Evolutionary conservation across 1,140 invertebrate species (phyloP).

Genomic region (Halictus rubicundus): DNA sequence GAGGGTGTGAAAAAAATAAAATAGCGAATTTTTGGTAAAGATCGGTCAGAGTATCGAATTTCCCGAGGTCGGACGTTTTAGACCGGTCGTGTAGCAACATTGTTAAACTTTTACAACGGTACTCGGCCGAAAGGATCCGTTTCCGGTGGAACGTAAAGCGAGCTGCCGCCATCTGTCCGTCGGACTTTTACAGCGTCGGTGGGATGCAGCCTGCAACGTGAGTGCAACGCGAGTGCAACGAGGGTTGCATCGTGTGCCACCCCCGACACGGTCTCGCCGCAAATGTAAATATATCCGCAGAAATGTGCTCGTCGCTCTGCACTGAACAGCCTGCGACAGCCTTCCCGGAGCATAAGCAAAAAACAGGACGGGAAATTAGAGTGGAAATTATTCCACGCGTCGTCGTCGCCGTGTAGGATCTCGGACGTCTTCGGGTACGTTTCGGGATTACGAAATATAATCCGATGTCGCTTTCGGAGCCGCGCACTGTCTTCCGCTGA

Average conservation of each 20-base stretch:
- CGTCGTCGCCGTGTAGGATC: background rate
- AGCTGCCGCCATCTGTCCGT: background rate
- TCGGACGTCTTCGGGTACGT: background rate
- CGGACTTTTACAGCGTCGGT: constrained; percentile 6
- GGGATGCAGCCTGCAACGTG: too few relatives aligned
- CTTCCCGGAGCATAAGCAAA: background rate
- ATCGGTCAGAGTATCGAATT: too few relatives aligned
- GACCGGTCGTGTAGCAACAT: too few relatives aligned
- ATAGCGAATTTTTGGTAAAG: too few relatives aligned
- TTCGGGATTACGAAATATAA: too few relatives aligned
- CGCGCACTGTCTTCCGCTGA: too few relatives aligned
- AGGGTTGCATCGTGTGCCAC: background rate
- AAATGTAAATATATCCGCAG: constrained; percentile 22
- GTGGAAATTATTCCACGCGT: background rate
- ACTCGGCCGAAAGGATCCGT: background rate
- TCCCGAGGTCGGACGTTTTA: too few relatives aligned
- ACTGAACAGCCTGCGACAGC: background rate
- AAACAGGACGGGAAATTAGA: constrained; percentile 1
- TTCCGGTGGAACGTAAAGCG: background rate
- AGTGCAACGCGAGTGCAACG: too few relatives aligned
- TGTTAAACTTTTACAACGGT: constrained; percentile 2
- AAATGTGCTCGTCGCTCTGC: background rate
- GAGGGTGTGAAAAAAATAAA: too few relatives aligned
- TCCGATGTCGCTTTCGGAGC: too few relatives aligned
- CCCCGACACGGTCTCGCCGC: too few relatives aligned